Percentiles rank a stretch among this genome's conserved stretches.
Conservation (phyloP, 2,113 vertebrate genomes). For the Sigmodon hispidus region DNA sequence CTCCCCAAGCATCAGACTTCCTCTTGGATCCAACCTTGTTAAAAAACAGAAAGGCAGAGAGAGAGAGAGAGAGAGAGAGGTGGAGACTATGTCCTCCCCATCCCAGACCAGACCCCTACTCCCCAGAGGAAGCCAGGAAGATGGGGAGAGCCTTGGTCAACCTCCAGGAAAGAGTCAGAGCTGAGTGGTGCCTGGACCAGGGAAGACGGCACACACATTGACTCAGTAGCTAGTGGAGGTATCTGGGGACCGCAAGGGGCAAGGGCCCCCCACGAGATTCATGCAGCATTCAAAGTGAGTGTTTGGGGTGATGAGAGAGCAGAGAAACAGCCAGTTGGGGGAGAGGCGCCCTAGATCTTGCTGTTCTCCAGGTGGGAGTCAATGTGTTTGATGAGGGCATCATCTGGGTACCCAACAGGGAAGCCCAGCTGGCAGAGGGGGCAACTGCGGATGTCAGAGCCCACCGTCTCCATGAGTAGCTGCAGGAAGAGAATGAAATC, state of each 20-base stretch:
- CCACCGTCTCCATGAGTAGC: conserved; percentile 98
- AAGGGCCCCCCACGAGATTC: conserved; percentile 79
- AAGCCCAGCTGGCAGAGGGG: conserved; percentile 98
- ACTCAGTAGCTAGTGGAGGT: conserved; percentile 84
- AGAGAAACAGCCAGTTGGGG: conserved; percentile 41
- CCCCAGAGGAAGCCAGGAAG: not conserved
- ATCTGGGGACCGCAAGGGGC: conserved; percentile 82
- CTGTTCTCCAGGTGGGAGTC: conserved; percentile 99
- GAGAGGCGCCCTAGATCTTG: conserved; percentile 92
- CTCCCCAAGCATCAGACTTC: conserved; percentile 43
- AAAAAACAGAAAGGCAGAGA: conserved; percentile 58
- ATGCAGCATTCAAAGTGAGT: conserved; percentile 87
- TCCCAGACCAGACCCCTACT: conserved; percentile 65
- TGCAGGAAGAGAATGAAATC: conserved; percentile 74
- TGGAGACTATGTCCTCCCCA: not conserved
- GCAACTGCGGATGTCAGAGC: conserved; percentile 96
- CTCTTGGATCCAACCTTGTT: conserved; percentile 50
- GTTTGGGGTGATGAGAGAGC: conserved; percentile 26
- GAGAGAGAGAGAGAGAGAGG: not conserved
- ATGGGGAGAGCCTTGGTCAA: not conserved
- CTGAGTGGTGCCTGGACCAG: conserved; percentile 65
- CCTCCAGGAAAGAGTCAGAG: conserved; percentile 64
- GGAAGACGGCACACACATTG: conserved; percentile 73
- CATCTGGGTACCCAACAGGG: conserved; percentile 96
- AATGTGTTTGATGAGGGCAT: conserved; percentile 98